Percentiles rank a stretch among this genome's conserved stretches.
phyloP scores from a whole-genome alignment of 2,113 vertebrate genomes.

The Microtus ochrogaster region DNA sequence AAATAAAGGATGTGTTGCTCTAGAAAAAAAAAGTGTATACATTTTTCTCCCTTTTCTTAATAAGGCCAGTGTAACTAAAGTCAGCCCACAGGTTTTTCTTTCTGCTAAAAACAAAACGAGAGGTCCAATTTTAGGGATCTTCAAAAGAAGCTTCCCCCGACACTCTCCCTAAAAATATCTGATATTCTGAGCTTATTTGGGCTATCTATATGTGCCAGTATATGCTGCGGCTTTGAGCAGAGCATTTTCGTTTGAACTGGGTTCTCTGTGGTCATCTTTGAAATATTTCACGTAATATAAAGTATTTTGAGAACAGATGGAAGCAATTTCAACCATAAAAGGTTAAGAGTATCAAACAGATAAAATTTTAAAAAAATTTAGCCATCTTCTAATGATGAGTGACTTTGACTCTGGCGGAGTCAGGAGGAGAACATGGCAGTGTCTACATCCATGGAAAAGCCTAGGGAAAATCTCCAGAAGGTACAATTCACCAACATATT shows the following conservation, averaged over 20 bases:
- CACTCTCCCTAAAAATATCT: neutral
- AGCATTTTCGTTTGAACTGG: neutral
- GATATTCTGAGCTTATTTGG: conserved; percentile 47
- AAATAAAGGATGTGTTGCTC: conserved; percentile 22
- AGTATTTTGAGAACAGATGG: conserved; percentile 25
- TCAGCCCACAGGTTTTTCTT: neutral
- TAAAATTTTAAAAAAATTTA: conserved; percentile 45
- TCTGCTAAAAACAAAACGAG: conserved; percentile 33
- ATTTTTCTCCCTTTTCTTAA: neutral
- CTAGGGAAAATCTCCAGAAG: neutral
- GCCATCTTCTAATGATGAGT: neutral
- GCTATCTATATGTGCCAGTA: neutral
- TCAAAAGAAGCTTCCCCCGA: neutral
- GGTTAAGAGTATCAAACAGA: conserved; percentile 22
- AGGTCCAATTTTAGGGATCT: conserved; percentile 28
- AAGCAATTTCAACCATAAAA: conserved; percentile 20
- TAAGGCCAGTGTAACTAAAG: conserved; percentile 39
- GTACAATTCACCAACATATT: neutral
- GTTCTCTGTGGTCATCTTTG: neutral
- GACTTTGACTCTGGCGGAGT: neutral
- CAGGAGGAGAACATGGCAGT: neutral
- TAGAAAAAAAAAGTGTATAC: neutral
- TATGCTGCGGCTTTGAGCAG: neutral
- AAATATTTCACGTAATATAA: neutral
- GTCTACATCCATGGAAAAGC: neutral